phyloP scores from a whole-genome alignment of 30 jellyfish, hydroid and myxozoan genomes.

The Aurelia sp. region DNA sequence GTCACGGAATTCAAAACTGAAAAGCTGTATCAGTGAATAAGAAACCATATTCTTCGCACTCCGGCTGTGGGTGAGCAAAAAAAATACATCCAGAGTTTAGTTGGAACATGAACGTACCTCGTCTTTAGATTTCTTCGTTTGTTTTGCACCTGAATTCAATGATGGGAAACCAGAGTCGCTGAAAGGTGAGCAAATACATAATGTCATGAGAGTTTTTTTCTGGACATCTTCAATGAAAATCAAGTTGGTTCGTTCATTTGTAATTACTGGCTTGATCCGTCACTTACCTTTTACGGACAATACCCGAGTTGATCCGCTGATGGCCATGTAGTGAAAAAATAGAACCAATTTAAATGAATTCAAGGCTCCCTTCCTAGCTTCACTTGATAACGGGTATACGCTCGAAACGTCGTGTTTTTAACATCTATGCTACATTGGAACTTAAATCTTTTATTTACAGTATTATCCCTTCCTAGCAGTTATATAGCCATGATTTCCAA shows the following conservation, averaged over 20 bases:
- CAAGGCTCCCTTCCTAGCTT: too few relatives aligned
- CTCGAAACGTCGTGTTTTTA: too few relatives aligned
- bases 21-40: background rate
- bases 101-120: slow-evolving; percentile 37
- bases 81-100: background rate
- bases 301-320: too few relatives aligned
- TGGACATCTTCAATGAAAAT: background rate
- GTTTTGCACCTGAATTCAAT: slow-evolving; percentile 33
- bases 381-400: too few relatives aligned
- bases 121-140: slow-evolving; percentile 51
- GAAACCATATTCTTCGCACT: background rate
- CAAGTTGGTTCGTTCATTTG: background rate
- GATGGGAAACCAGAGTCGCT: slow-evolving; percentile 66
- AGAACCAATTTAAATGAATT: too few relatives aligned
- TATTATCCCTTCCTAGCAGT: too few relatives aligned
- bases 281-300: too few relatives aligned
- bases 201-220: background rate
- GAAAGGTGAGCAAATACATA: background rate
- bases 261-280: too few relatives aligned
- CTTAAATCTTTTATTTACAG: too few relatives aligned
- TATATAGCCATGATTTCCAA: too few relatives aligned
- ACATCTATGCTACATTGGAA: too few relatives aligned
- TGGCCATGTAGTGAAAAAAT: too few relatives aligned
- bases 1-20: background rate
- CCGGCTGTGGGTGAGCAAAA: background rate